Evolutionary conservation across 2,888 invertebrate genomes (phyloP).

Genomic region (Lomographa bimaculata): DNA sequence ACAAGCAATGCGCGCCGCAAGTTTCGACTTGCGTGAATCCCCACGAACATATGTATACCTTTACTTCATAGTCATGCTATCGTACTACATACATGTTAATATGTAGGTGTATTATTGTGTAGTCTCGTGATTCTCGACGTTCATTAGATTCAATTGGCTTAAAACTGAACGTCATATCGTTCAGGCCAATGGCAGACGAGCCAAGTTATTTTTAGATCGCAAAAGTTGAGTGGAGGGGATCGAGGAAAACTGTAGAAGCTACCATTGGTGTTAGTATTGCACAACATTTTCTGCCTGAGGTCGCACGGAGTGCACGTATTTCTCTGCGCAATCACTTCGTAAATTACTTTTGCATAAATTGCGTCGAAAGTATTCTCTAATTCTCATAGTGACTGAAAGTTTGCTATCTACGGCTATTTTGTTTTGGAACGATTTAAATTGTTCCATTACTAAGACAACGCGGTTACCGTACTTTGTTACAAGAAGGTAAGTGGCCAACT

Average conservation of each 20-base stretch:
- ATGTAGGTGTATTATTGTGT: conserved; percentile 5
- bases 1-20: no score
- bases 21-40: conserved; percentile 49
- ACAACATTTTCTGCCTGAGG: conserved; percentile 71
- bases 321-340: conserved; percentile 19
- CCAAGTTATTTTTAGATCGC: conserved; percentile 74
- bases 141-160: conserved; percentile 53
- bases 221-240: conserved; percentile 60
- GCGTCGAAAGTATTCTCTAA: conserved; percentile 16
- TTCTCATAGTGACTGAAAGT: conserved; percentile 15
- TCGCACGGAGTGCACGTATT: conserved; percentile 54
- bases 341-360: conserved; percentile 11
- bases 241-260: conserved; percentile 63
- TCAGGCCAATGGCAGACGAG: conserved; percentile 53
- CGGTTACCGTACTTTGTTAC: conserved; percentile 55
- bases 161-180: conserved; percentile 63
- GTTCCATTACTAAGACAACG: conserved; percentile 36
- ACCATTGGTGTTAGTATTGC: conserved; percentile 57
- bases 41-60: conserved; percentile 35
- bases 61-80: conserved; percentile 34
- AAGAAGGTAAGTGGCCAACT: conserved; percentile 51
- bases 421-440: conserved; percentile 38
- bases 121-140: conserved; percentile 67
- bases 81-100: no score
- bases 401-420: conserved; percentile 30